Percentiles rank a stretch among this genome's conserved stretches.
Evolutionary conservation across 2,113 vertebrate genomes (phyloP).

Genomic region (Bambusicola thoracicus): DNA sequence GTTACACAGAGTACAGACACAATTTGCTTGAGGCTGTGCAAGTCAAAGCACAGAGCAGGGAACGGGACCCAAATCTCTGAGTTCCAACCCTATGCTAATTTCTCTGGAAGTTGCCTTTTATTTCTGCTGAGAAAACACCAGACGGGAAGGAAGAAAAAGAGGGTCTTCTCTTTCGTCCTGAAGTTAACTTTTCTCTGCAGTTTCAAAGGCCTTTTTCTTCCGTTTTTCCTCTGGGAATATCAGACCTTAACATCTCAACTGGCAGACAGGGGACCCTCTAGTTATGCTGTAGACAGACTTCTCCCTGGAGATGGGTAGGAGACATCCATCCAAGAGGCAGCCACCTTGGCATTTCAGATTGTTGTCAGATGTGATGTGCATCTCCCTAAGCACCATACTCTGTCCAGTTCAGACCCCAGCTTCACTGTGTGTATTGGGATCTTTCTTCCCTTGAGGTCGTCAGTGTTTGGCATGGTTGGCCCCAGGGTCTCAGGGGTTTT

Average conservation of each 20-base stretch:
- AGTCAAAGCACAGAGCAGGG: neutral
- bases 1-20: neutral
- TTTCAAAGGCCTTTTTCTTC: neutral
- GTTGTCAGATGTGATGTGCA: neutral
- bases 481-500: neutral
- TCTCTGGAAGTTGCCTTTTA: neutral
- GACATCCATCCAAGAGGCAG: conserved; percentile 42
- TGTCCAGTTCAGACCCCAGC: neutral
- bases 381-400: neutral
- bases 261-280: conserved; percentile 2
- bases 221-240: neutral
- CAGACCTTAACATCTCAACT: neutral
- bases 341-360: conserved; percentile 18
- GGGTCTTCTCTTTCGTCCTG: neutral
- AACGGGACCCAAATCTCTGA: neutral
- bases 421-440: neutral
- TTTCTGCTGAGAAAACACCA: neutral
- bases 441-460: neutral
- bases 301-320: conserved; percentile 23
- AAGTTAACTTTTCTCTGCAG: neutral
- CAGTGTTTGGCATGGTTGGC: neutral
- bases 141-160: neutral
- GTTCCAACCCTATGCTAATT: neutral
- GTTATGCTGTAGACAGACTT: neutral
- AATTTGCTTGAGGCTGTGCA: neutral